phyloP scores from a whole-genome alignment of 53 echinoderm and acorn worm species.

The Apostichopus leukothele region DNA sequence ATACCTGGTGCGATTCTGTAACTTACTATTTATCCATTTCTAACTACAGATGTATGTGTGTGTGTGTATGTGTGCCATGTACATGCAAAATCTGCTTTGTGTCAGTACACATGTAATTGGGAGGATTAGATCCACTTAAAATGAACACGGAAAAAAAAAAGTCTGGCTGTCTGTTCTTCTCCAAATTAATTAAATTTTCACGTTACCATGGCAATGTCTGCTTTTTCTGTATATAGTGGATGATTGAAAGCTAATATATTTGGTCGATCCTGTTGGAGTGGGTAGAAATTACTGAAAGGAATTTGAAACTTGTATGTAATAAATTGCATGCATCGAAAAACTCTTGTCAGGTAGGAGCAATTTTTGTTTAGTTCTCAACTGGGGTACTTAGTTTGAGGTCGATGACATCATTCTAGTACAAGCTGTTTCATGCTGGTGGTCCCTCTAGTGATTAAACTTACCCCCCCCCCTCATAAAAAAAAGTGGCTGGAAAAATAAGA shows the following conservation, averaged over 20 bases:
- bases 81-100: neutral
- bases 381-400: too few relatives aligned
- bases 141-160: neutral
- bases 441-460: too few relatives aligned
- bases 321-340: neutral
- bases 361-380: too few relatives aligned
- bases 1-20: too few relatives aligned
- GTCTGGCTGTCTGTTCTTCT: neutral
- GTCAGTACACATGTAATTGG: slow-evolving; percentile 17
- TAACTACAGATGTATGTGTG: neutral
- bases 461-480: too few relatives aligned
- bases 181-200: slow-evolving; percentile 36
- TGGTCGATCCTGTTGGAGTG: slow-evolving; percentile 2
- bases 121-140: neutral
- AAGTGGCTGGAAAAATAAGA: too few relatives aligned
- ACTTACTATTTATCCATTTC: neutral
- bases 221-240: neutral
- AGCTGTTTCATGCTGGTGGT: too few relatives aligned
- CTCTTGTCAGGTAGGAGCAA: too few relatives aligned
- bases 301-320: neutral
- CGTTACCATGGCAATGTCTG: slow-evolving; percentile 10
- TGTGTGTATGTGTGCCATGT: neutral
- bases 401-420: too few relatives aligned
- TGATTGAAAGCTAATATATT: neutral
- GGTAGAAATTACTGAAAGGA: neutral